Evolutionary conservation across 2,113 vertebrate species (phyloP).

Genomic region (Albula glossodonta): DNA sequence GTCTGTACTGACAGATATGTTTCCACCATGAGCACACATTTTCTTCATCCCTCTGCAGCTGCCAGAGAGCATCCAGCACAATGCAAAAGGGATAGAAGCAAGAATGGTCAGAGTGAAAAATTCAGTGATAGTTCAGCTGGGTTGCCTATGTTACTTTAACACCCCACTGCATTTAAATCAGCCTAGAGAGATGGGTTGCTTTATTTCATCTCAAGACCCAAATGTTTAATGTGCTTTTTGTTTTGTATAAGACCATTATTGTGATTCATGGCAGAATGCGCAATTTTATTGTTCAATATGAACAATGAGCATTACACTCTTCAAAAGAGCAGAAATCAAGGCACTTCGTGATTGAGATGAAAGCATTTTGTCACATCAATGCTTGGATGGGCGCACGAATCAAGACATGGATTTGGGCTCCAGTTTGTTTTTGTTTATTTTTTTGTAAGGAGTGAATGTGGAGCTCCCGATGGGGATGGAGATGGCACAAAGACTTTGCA

Average conservation of each 20-base stretch:
- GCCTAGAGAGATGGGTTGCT: background rate
- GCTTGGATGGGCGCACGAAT: background rate
- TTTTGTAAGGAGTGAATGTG: background rate
- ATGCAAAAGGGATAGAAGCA: background rate
- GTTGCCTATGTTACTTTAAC: background rate
- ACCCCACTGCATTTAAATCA: background rate
- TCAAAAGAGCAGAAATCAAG: background rate
- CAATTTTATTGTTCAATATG: background rate
- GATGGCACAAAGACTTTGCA: constrained; percentile 6
- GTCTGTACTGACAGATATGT: background rate
- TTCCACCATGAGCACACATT: background rate
- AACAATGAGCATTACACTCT: background rate
- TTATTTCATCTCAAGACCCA: background rate
- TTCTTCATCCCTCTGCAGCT: constrained; percentile 12
- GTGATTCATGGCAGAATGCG: background rate
- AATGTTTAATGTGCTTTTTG: background rate
- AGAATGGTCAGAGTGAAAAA: background rate
- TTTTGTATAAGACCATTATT: background rate
- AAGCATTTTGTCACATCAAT: background rate
- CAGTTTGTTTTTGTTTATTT: background rate
- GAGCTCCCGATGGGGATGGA: background rate
- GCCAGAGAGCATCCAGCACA: background rate
- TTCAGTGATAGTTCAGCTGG: background rate
- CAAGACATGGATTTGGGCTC: background rate
- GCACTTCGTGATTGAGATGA: background rate